A percentile compares a stretch with the other conserved stretches of the same genome.
Conservation (phyloP, 2,888 invertebrate species). For the Cryptus viduatorius region DNA sequence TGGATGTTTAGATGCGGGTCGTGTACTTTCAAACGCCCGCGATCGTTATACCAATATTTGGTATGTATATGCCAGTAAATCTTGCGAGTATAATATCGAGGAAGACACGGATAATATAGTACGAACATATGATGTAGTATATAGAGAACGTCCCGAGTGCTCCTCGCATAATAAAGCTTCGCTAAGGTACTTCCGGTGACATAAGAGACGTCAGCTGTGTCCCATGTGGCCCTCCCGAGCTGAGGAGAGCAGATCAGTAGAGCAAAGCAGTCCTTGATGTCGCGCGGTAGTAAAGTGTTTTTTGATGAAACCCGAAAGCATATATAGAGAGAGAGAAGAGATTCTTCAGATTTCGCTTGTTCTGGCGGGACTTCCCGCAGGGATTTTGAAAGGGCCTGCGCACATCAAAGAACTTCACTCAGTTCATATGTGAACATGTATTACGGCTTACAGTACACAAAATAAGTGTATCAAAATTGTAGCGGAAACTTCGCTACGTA, state of each 20-base stretch:
- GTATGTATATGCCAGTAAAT: constrained; percentile 24
- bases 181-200: constrained; percentile 54
- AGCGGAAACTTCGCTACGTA: neutral
- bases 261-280: constrained; percentile 59
- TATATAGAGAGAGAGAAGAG: constrained; percentile 9
- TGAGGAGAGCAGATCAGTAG: constrained; percentile 39
- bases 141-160: constrained; percentile 63
- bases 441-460: neutral
- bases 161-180: constrained; percentile 68
- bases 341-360: constrained; percentile 37
- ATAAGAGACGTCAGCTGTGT: constrained; percentile 68
- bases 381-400: constrained; percentile 3
- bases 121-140: constrained; percentile 25
- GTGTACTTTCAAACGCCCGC: neutral
- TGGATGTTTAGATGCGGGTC: neutral
- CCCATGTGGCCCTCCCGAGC: constrained; percentile 31
- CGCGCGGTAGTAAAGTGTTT: constrained; percentile 58
- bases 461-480: neutral
- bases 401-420: constrained; percentile 3
- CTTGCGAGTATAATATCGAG: constrained; percentile 44
- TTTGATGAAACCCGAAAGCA: constrained; percentile 49
- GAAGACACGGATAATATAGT: neutral
- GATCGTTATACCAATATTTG: constrained; percentile 5
- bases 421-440: neutral
- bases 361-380: neutral